Percentiles rank a stretch among this genome's conserved stretches.
phyloP scores from a whole-genome alignment of 2,113 vertebrate species.

The Chroicocephalus ridibundus region DNA sequence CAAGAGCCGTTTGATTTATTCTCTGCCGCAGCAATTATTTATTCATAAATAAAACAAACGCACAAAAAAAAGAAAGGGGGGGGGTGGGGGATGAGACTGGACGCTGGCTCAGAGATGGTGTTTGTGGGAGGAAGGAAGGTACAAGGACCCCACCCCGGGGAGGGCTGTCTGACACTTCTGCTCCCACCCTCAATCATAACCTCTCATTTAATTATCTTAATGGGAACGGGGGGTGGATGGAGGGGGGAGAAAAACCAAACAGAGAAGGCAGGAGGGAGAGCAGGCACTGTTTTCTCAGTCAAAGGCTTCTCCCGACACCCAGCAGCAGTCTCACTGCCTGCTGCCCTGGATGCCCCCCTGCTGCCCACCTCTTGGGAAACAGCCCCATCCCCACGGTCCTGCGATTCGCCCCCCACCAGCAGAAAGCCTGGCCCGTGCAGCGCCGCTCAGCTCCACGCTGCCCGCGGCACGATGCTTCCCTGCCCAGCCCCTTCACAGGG shows the following conservation, averaged over 20 bases:
- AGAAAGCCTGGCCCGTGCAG: background rate
- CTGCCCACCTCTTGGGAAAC: background rate
- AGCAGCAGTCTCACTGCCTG: background rate
- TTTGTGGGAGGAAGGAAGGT: slow-evolving; percentile 22
- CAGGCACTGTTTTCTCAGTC: background rate
- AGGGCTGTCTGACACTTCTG: background rate
- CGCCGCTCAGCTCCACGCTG: accelerated
- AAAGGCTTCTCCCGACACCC: background rate
- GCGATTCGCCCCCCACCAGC: accelerated
- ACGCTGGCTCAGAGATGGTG: slow-evolving; percentile 2
- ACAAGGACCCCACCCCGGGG: background rate
- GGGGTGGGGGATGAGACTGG: background rate
- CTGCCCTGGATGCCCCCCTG: background rate
- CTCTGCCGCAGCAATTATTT: background rate
- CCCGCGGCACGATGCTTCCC: background rate
- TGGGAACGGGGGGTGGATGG: accelerated
- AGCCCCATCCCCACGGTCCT: accelerated
- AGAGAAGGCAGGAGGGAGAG: background rate
- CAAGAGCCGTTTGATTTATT: background rate
- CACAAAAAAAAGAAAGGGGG: background rate
- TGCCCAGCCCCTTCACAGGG: background rate
- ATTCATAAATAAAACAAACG: slow-evolving; percentile 32
- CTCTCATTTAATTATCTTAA: slow-evolving; percentile 28
- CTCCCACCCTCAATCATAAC: background rate
- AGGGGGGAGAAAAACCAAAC: background rate